phyloP scores from a whole-genome alignment of 1,140 invertebrate genomes.

The Mya arenaria region DNA sequence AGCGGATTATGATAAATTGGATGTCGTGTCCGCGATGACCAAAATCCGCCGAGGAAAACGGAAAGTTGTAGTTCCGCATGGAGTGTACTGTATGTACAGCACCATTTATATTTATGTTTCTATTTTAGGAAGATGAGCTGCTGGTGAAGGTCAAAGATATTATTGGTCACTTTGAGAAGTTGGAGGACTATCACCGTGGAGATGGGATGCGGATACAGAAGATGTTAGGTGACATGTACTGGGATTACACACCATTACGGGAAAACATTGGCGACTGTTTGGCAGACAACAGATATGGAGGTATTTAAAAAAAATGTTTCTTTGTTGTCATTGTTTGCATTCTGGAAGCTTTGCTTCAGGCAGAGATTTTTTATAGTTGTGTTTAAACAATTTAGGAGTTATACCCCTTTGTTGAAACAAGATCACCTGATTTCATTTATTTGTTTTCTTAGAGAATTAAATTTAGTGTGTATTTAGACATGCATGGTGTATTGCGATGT shows the following conservation, averaged over 20 bases:
- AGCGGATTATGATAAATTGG: too few relatives aligned
- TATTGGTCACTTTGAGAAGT: constrained; percentile 64
- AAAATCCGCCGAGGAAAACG: not conserved
- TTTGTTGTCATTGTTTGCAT: too few relatives aligned
- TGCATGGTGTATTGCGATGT: too few relatives aligned
- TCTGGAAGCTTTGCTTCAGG: too few relatives aligned
- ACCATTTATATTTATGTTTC: not conserved
- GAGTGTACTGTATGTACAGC: not conserved
- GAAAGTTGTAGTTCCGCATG: not conserved
- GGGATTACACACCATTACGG: constrained; percentile 68
- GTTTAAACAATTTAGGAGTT: too few relatives aligned
- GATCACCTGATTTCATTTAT: too few relatives aligned
- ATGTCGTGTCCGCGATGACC: not conserved
- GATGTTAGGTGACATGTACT: constrained; percentile 74
- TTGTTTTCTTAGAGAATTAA: too few relatives aligned
- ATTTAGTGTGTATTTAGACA: too few relatives aligned
- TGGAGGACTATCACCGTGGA: constrained; percentile 73
- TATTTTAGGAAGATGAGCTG: constrained; percentile 68
- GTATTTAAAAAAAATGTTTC: too few relatives aligned
- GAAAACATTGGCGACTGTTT: constrained; percentile 68
- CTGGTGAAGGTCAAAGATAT: constrained; percentile 63
- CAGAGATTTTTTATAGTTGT: too few relatives aligned
- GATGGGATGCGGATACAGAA: constrained; percentile 75
- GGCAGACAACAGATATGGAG: constrained; percentile 70
- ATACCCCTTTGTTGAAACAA: too few relatives aligned